Evolutionary conservation across 2,888 invertebrate genomes (phyloP).

Genomic region (Psococerastis gibbosa): DNA sequence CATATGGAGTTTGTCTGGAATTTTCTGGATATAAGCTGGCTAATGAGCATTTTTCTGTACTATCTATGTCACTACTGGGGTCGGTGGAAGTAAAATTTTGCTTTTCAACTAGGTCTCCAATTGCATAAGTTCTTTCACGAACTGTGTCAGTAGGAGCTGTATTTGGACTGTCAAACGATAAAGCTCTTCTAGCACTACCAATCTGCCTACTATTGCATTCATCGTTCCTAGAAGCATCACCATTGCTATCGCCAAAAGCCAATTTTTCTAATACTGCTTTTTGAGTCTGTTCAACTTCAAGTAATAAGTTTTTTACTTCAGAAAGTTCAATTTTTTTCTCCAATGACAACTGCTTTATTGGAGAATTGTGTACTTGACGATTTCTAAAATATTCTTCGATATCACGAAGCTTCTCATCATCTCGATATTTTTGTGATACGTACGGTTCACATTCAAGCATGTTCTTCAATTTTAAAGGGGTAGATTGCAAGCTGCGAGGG

Average conservation of each 20-base stretch:
- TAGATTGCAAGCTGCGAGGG: conserved; percentile 1
- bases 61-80: conserved; percentile 14
- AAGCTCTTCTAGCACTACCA: background rate
- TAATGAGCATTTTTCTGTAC: conserved; percentile 31
- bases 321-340: conserved; percentile 21
- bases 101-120: conserved; percentile 16
- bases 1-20: conserved; percentile 12
- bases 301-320: conserved; percentile 27
- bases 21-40: conserved; percentile 43
- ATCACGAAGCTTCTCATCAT: background rate
- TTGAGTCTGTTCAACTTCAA: conserved; percentile 27
- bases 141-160: background rate
- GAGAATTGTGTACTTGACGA: conserved; percentile 1
- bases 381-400: conserved; percentile 4
- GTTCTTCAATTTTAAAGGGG: background rate
- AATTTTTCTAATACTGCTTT: conserved; percentile 21
- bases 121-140: background rate
- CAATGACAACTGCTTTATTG: too few relatives aligned
- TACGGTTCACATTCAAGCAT: background rate
- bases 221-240: background rate
- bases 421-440: background rate
- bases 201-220: background rate
- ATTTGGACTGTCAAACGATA: conserved; percentile 1
- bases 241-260: conserved; percentile 9
- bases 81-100: conserved; percentile 3